Evolutionary conservation across 2,797 vertebrate genomes (phyloP).

Genomic region (Australoheros facetus): DNA sequence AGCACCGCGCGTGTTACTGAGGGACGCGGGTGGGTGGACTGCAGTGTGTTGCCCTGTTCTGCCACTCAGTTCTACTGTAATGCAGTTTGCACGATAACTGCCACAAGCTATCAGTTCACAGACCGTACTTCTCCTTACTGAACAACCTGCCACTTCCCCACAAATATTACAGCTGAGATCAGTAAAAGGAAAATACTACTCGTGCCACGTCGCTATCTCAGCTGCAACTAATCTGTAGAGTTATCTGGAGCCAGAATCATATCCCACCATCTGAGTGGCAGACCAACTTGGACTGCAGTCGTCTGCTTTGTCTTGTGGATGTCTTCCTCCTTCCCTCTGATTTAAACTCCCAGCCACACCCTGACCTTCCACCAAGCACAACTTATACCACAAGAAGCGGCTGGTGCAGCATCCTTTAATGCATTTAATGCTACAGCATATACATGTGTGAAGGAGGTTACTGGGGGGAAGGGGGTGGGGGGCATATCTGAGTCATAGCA

Average conservation of each 20-base stretch:
- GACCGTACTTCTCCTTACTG: constrained; percentile 25
- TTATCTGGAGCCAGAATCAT: constrained; percentile 43
- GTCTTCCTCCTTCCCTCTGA: neutral
- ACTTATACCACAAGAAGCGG: neutral
- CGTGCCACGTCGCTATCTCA: constrained; percentile 39
- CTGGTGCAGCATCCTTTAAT: neutral
- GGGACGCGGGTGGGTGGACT: constrained; percentile 24
- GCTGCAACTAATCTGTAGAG: constrained; percentile 37
- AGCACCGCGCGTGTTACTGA: constrained; percentile 7
- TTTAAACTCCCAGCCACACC: neutral
- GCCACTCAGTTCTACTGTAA: constrained; percentile 16
- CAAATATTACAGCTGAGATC: neutral
- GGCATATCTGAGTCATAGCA: constrained; percentile 59
- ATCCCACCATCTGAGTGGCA: constrained; percentile 51
- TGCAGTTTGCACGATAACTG: constrained; percentile 13
- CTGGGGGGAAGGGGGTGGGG: constrained; percentile 2
- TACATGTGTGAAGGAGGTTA: neutral
- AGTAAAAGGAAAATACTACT: neutral
- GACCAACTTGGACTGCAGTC: constrained; percentile 16
- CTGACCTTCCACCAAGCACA: constrained; percentile 6
- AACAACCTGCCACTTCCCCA: constrained; percentile 17
- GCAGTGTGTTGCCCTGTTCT: constrained; percentile 3
- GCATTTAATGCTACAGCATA: neutral
- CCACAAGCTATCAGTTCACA: constrained; percentile 18
- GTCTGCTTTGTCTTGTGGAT: constrained; percentile 14